Evolutionary conservation across 2,113 vertebrate genomes (phyloP), one percentile per base, ranked within the genome.

Genomic region (Brachyhypopomus occidentalis): DNA sequence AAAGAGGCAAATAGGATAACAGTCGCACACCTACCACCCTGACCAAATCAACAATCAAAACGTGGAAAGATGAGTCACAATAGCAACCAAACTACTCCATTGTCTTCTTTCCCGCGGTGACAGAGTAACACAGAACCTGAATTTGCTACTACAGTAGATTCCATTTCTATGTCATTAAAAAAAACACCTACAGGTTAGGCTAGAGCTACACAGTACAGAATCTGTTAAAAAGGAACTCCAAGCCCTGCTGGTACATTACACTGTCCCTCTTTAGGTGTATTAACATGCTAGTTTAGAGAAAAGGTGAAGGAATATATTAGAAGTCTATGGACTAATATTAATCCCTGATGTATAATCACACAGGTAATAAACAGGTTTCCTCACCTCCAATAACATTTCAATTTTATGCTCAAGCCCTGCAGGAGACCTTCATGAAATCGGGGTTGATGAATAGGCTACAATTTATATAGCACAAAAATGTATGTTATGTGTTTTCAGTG

Each of bases 41-140:
- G 59, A 63, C 23, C 14, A n/a, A 72, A 74, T 23, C 70, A 74
- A 36, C 70, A 73, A 52, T 59, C 25, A 72, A 16, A 41, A 60
- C 20, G 11, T 34, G 73, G 63, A 63, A 48, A 14, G 12, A n/a
- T n/a, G 27, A 22, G 30, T 38, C 55, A 22, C 55, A 75, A 36
- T 56, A 30, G 48, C 12, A 22, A 48, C n/a, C 48, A 7, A 25
- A 73, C 7, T 52, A 52, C 45, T 52, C 45, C 3, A 14, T 52
- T 52, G 45, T 52, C 45, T 52, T 45, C 41, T 11, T 52, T 52
- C 12, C 45, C 45, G 45, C 8, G 12, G 45, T 52, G 45, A 52
- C 45, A 52, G 45, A 52, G 9, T 1, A 9, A 52, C 5, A 52
- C 45, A 52, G 45, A 14, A 52, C 7, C 1, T 52, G 45, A 52